Conservation (phyloP, 2,888 invertebrate species). For the Dasysyrphus albostriatus region DNA sequence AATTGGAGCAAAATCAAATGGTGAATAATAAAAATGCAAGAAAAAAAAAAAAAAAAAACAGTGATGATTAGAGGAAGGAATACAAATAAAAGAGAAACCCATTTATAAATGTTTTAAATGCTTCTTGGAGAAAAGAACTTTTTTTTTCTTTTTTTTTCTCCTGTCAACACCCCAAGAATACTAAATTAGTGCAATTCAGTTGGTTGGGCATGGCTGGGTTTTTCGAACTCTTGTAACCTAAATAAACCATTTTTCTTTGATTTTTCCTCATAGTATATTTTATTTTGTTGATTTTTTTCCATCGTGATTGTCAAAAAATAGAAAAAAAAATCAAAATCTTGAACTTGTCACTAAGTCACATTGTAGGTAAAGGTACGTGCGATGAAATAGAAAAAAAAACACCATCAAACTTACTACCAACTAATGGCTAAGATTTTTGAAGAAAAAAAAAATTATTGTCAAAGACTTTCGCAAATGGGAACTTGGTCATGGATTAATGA, state of each 20-base stretch:
- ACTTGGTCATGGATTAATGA: conserved; percentile 49
- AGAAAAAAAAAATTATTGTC: background rate
- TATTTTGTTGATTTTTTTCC: conserved; percentile 22
- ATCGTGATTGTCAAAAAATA: conserved; percentile 12
- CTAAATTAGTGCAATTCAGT: conserved; percentile 39
- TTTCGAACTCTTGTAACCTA: conserved; percentile 26
- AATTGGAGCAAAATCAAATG: conserved; percentile 61
- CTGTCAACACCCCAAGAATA: conserved; percentile 36
- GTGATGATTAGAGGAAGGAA: background rate
- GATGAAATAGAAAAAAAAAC: background rate
- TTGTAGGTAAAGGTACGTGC: background rate
- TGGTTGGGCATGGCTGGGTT: conserved; percentile 35
- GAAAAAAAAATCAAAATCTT: conserved; percentile 3
- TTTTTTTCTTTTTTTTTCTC: background rate
- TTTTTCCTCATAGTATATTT: conserved; percentile 18
- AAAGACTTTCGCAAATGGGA: conserved; percentile 39
- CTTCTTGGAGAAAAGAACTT: background rate
- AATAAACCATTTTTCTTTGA: background rate
- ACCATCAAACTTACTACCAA: background rate
- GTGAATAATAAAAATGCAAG: conserved; percentile 59
- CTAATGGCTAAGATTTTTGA: conserved; percentile 8
- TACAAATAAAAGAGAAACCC: background rate
- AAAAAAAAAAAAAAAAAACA: background rate
- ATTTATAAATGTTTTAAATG: conserved; percentile 7
- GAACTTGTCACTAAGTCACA: conserved; percentile 26